Base-by-base conservation (phyloP, 2,888 invertebrate species). In the Idaea dimidiata region DNA sequence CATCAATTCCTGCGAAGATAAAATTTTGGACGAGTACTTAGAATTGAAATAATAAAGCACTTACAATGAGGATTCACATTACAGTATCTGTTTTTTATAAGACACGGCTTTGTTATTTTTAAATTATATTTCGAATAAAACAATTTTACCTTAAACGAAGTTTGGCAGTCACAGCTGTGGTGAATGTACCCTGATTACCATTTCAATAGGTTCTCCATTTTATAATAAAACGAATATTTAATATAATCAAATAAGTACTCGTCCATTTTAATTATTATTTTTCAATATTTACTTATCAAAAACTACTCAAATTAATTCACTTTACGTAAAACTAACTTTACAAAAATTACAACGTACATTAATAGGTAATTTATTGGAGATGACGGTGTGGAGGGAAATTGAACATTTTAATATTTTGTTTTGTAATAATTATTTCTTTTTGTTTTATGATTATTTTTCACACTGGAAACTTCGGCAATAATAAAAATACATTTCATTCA, bases 1-100 rank as follows among this genome's bases (percentile, higher is more conserved):
- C 81, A 84, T 91, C 92, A 91, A 92, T 92, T 92, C 91, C 92
- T 89, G 88, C 80, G 82, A 86, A 89, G 86, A 89, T 87, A 88
- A 87, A 84, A 84, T 76, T 79, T 79, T 83, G 88, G 87, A 89
- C 91, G 88, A 89, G 90, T 86, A 86, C 84, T 62, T 62, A 63
- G 65, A 63, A 61, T 59, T 31, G 33, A 59, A 57, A 33, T 17
- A 17, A 17, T 31, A 32, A 58, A 10, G 33, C 33, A 24, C 18
- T 57, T 57, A 57, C 57, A 57, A 57, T 18, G 24, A 57, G 24
- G 18, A 62, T 24, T 57, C 62, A 66, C 59, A 65, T 43, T 14
- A 58, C 33, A 14, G 2, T 57, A 54, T 6, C 58, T 8, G 16
- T 60, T 17, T 18, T 58, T 16, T n/a, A n/a, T n/a, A 32, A 59